phyloP scores from a whole-genome alignment of 92 coral and sea anemone genomes.

The Nematostella vectensis region DNA sequence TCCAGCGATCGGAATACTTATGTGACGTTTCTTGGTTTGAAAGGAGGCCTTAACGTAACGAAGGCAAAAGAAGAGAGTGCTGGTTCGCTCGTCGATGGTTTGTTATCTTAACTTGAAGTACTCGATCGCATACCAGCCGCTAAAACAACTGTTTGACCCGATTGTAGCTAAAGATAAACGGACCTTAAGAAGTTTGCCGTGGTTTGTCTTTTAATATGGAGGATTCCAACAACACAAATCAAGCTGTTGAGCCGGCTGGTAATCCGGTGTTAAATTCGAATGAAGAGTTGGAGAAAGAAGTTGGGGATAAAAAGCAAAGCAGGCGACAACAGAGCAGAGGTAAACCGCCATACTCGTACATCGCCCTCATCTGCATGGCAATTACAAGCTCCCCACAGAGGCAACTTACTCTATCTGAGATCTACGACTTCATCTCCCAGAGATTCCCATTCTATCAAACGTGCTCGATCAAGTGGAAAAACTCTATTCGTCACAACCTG shows the following conservation, averaged over 20 bases:
- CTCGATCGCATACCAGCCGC: neutral
- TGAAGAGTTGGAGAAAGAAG: conserved; percentile 2
- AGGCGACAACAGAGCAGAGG: conserved; percentile 15
- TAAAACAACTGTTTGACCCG: conserved; percentile 3
- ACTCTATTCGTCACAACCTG: conserved; percentile 90
- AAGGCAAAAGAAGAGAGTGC: too few species aligned
- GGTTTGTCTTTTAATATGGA: too few species aligned
- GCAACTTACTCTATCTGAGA: conserved; percentile 64
- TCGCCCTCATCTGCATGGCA: conserved; percentile 88
- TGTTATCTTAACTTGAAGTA: neutral
- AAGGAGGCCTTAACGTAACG: too few species aligned
- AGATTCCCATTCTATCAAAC: conserved; percentile 64
- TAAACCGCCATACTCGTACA: conserved; percentile 84
- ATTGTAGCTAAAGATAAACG: neutral
- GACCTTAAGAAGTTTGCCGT: too few species aligned
- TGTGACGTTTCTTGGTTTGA: too few species aligned
- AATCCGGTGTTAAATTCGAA: neutral
- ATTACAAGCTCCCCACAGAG: conserved; percentile 56
- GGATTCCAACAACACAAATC: too few species aligned
- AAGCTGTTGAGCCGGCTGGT: too few species aligned
- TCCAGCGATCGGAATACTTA: conserved; percentile 3
- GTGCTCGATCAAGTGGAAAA: conserved; percentile 76
- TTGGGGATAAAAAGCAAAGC: neutral
- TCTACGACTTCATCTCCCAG: conserved; percentile 49
- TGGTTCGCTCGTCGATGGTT: conserved; percentile 2